Conservation (phyloP, 2,888 invertebrate species). For the Oscheius onirici region DNA sequence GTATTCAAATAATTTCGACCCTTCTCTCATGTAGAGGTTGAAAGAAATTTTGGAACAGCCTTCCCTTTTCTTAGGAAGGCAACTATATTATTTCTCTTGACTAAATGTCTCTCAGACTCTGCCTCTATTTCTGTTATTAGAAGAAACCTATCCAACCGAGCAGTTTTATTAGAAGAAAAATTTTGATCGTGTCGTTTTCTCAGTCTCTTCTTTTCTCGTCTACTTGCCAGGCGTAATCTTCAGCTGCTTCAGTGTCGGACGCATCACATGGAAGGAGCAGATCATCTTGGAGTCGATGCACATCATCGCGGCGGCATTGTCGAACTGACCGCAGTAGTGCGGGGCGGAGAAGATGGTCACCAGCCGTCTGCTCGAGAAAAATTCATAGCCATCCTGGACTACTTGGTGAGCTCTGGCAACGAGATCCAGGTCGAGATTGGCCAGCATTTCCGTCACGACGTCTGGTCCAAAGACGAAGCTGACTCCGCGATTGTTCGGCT, state of each 20-base stretch:
- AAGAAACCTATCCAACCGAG: too few relatives aligned
- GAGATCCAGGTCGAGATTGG: conserved; percentile 1
- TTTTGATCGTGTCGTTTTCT: too few relatives aligned
- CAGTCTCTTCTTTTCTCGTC: too few relatives aligned
- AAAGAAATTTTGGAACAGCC: too few relatives aligned
- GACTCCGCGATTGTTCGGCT: conserved; percentile 20
- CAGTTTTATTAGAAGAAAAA: too few relatives aligned
- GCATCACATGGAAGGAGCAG: conserved; percentile 60
- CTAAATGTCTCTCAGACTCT: too few relatives aligned
- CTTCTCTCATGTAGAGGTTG: too few relatives aligned
- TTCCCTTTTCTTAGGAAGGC: too few relatives aligned
- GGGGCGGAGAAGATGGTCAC: conserved; percentile 63
- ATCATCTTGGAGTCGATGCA: conserved; percentile 58
- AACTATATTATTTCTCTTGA: too few relatives aligned
- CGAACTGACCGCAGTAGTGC: conserved; percentile 61
- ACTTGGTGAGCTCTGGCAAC: conserved; percentile 63
- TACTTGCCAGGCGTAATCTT: too few relatives aligned
- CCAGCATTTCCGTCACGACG: background rate
- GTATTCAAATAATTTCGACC: too few relatives aligned
- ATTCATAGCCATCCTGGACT: conserved; percentile 77
- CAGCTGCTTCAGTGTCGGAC: background rate
- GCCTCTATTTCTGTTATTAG: too few relatives aligned
- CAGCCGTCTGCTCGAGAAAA: conserved; percentile 72
- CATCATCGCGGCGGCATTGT: conserved; percentile 66
- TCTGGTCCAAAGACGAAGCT: conserved; percentile 11